These are phyloP conservation scores for Kradibia gibbosae DNA, from an alignment of 1,140 invertebrate species.

Conservation along the genomic window DNA sequence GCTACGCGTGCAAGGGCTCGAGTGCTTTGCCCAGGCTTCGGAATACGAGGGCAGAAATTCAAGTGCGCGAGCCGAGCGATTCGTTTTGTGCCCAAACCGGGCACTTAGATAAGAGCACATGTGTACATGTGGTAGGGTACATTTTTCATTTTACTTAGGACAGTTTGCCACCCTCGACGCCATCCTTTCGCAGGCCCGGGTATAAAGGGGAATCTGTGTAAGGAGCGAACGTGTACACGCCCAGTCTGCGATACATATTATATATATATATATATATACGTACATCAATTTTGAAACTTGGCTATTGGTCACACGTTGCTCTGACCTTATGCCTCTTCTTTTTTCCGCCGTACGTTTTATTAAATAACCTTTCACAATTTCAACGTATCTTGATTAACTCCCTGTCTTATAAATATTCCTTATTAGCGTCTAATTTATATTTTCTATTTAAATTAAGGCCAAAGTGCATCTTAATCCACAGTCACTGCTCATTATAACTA, in stretches of 20 bases:
- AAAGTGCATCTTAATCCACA: background rate
- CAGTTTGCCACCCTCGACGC: background rate
- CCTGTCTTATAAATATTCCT: background rate
- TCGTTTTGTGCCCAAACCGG: conserved; percentile 8
- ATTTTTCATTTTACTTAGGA: background rate
- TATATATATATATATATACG: background rate
- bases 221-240: too few relatives aligned
- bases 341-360: too few relatives aligned
- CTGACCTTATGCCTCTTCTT: too few relatives aligned
- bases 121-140: background rate
- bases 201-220: too few relatives aligned
- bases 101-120: background rate
- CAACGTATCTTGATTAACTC: too few relatives aligned
- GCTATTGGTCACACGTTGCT: too few relatives aligned
- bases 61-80: conserved; percentile 9
- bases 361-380: too few relatives aligned
- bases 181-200: background rate
- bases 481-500: background rate
- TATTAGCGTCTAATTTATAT: background rate
- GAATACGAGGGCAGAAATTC: conserved; percentile 50
- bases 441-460: background rate
- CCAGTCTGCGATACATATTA: too few relatives aligned
- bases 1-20: conserved; percentile 44
- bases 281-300: too few relatives aligned
- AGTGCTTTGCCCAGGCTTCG: conserved; percentile 48